Evolutionary conservation across 2,113 vertebrate genomes (phyloP), one percentile per base, ranked within the genome.

Genomic region (Taurulus bubalis): DNA sequence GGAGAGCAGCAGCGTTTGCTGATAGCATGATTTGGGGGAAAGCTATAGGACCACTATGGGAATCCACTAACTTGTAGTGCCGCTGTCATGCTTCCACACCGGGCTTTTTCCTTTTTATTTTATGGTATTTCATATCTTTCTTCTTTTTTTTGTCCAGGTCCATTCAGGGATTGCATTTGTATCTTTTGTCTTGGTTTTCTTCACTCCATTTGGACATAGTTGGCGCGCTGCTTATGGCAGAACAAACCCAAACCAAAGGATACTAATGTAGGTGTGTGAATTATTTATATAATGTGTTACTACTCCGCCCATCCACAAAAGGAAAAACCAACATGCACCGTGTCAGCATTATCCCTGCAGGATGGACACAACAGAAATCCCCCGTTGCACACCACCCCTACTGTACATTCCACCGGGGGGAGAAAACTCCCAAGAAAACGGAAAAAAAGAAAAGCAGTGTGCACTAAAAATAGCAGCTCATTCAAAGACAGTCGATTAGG

Each of bases 391-490:
- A 62, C 70, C 71, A 51, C 59, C 32, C 62, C 53, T 76, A 82
- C 82, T 69, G 55, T 82, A 79, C 76, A 64, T 67, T 64, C 45
- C 80, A 28, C 77, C 10, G 63, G 12, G 9, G 3, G 11, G 11
- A 36, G 53, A 53, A 89, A 79, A 83, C 68, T 42, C 71, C 72
- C 16, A 68, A 82, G 66, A 82, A 85, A 82, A 75, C 18, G 18
- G 55, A 75, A 42, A 82, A 87, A 83, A 90, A 92, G 40, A 93
- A 92, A 91, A 92, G 85, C 69, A 84, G 28, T 8, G 16, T 4
- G 68, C 47, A 30, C 85, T 89, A 84, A 90, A 92, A 93, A 92
- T 91, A 92, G 85, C 69, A 85, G 28, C 80, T 85, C 66, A 82
- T 92, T 90, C 86, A 85, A 91, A 89, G 80, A 65, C 72, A 53